Conservation (phyloP, 2,888 invertebrate species). For the Pristionchus arcanus region DNA sequence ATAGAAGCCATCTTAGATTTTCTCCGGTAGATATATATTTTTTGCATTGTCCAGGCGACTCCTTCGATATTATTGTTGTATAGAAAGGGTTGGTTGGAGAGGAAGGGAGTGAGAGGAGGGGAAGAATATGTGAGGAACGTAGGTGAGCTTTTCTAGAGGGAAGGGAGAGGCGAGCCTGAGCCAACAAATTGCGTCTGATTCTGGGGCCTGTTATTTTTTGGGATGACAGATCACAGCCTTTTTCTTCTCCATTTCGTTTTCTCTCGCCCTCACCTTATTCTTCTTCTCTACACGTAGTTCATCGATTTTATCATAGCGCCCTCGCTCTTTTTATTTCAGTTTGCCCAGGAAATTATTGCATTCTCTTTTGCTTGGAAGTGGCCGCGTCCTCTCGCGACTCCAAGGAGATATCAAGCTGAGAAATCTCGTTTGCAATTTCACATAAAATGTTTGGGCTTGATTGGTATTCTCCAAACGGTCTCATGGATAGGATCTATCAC, state of each 20-base stretch:
- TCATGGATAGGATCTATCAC: neutral
- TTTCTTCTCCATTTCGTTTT: neutral
- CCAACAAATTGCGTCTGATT: constrained; percentile 42
- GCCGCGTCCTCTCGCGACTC: neutral
- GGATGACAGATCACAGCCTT: constrained; percentile 4
- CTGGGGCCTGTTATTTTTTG: neutral
- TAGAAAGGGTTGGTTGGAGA: constrained; percentile 27
- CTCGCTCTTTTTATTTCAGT: constrained; percentile 41
- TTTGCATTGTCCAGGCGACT: constrained; percentile 25
- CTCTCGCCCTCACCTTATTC: neutral
- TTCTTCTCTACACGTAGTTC: neutral
- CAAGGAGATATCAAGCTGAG: neutral
- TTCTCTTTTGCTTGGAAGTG: neutral
- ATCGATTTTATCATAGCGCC: constrained; percentile 41
- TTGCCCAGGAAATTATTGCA: neutral
- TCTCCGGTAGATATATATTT: constrained; percentile 1
- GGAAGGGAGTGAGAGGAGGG: constrained; percentile 4
- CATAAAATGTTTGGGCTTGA: neutral
- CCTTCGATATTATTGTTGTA: constrained; percentile 45
- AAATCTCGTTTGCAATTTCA: constrained; percentile 7
- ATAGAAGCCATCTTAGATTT: neutral
- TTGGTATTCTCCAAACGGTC: constrained; percentile 7
- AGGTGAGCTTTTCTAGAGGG: constrained; percentile 25
- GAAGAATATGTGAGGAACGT: constrained; percentile 47
- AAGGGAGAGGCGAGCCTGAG: neutral